Conservation (phyloP, 2,888 invertebrate genomes). For the Tridacna gigas region DNA sequence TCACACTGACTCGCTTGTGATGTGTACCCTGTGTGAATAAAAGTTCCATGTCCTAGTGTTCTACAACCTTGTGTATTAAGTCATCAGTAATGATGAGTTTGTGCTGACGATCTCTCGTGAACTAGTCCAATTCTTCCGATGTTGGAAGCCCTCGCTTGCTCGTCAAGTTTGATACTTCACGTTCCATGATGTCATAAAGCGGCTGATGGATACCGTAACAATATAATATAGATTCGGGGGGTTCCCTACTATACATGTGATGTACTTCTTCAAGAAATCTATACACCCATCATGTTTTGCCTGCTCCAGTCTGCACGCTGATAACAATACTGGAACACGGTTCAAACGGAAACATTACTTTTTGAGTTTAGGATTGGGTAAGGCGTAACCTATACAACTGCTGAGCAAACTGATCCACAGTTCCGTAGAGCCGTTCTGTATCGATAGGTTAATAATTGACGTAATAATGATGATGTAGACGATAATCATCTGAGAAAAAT, state of each 20-base stretch:
- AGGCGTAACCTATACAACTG: slow-evolving; percentile 42
- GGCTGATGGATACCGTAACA: slow-evolving; percentile 42
- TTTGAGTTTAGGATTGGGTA: slow-evolving; percentile 46
- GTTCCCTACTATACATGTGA: slow-evolving; percentile 35
- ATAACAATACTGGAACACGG: slow-evolving; percentile 46
- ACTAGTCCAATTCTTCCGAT: slow-evolving; percentile 30
- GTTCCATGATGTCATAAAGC: slow-evolving; percentile 38
- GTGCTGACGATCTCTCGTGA: slow-evolving; percentile 25
- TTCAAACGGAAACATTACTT: slow-evolving; percentile 41
- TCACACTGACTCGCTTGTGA: slow-evolving; percentile 17
- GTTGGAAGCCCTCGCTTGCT: slow-evolving; percentile 30
- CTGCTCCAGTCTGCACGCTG: slow-evolving; percentile 43
- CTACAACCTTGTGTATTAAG: slow-evolving; percentile 41
- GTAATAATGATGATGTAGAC: slow-evolving; percentile 52
- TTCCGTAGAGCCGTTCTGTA: no score
- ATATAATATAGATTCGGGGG: slow-evolving; percentile 36
- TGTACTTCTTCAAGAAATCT: slow-evolving; percentile 30
- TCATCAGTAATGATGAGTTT: slow-evolving; percentile 45
- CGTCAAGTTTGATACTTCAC: slow-evolving; percentile 19
- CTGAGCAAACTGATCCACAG: no score
- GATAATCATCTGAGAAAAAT: slow-evolving; percentile 54
- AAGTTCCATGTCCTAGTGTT: slow-evolving; percentile 30
- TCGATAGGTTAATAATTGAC: slow-evolving; percentile 50
- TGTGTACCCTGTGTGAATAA: slow-evolving; percentile 23
- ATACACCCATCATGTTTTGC: slow-evolving; percentile 55